Base-by-base conservation (phyloP, 2,888 invertebrate species). In the Kuschelorhynchus macadamiae region DNA sequence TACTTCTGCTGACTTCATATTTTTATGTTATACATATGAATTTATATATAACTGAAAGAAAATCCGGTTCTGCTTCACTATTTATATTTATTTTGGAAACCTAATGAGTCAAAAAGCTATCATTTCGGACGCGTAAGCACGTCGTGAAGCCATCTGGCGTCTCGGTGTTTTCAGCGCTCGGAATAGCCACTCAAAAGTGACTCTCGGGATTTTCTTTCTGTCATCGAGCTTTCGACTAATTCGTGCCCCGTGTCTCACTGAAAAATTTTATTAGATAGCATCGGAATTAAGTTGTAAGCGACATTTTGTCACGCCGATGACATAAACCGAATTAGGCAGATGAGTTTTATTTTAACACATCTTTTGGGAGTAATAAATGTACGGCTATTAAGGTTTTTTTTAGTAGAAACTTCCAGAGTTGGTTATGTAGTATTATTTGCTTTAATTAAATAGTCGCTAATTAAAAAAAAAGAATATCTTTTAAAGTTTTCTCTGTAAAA, bases 161-260 rank as follows among this genome's bases (percentile, higher is more conserved):
- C 47, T 32, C 33, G 49, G 17, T 14, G 44, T 56, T 16, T 30
- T 41, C 41, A 16, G 36, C 20, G 50, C 52, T 52, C 30, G 30
- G 52, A 52, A 61, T 30, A 50, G 41, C 61, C 18, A 52, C n/a
- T 42, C 44, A 52, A 61, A 61, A 36, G 41, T 55, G 55, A 47
- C 63, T 49, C 69, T 61, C 49, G 74, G 74, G 74, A 74, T 73
- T 74, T 74, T 73, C 71, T 72, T 67, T 67, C 72, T 73, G 74
- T 74, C 73, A 74, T 69, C 73, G 63, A 25, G 52, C 36, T 25
- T 41, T 25, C 53, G 41, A 42, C 55, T 36, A 47, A 47, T 47
- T 47, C 32, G 39, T 55, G 46, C 41, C 21, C 18, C 25, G 42
- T 49, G 63, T 53, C 39, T 52, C 52, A 44, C 8, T 7, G 16